Evolutionary conservation across 2,888 invertebrate species (phyloP), one percentile per base, ranked within the genome.

Genomic region (Agriopis aurantiaria): DNA sequence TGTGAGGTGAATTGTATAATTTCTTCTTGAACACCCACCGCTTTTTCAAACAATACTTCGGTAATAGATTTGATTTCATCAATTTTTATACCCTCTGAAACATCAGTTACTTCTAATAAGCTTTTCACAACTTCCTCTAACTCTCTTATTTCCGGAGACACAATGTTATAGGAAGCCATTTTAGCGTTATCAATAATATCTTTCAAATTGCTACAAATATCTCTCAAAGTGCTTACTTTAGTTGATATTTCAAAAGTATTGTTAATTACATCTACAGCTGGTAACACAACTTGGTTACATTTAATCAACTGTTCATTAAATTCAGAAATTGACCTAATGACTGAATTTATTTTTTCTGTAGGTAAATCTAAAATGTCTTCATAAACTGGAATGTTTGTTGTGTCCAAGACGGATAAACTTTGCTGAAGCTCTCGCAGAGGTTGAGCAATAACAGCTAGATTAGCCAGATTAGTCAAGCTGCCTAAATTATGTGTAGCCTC

Each of bases 361-460:
- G 91, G 83, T 74, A 90, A 82, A 79, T 91, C 88, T 83, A 89
- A 78, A 76, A 89, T 84, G 82, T 88, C 84, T 86, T 91, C 90
- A 77, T 86, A 91, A 78, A 89, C 80, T 87, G 90, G 89, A 88
- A 92, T 90, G 86, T 91, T 89, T 79, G 78, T 85, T 68, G 80
- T 78, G 75, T 92, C 90, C 82, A 92, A 77, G 60, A 89, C 82
- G 59, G 89, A 90, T 68, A 94, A 84, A 82, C 86, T 84, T 76
- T 91, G 85, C 49, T 88, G 88, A 11, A 93, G 76, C 72, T 90
- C 89, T 74, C 88, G 88, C 84, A 93, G 86, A 0, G 93, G 93
- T 63, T 91, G 86, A 41, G 91, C 90, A 68, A 95, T 86, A 12
- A 83, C 82, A 58, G 81, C 77, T 60, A 94, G 78, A 77, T 89